Conservation (phyloP, 1,140 invertebrate genomes). For the Eupristina koningsbergeri region DNA sequence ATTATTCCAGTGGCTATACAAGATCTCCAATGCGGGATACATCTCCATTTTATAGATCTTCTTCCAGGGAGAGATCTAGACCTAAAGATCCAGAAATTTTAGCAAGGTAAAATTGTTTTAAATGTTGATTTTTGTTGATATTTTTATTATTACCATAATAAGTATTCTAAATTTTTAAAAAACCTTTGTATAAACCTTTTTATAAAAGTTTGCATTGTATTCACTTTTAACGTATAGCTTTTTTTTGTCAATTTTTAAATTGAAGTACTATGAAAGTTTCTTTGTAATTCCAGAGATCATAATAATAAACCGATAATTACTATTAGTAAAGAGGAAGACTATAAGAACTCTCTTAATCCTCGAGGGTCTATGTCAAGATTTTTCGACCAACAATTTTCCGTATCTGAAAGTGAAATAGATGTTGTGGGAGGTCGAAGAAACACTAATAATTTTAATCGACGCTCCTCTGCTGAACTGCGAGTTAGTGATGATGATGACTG, state of each 20-base stretch:
- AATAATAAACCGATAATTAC: slow-evolving; percentile 36
- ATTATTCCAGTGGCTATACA: slow-evolving; percentile 35
- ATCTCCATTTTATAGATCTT: slow-evolving; percentile 5
- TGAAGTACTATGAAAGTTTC: neutral
- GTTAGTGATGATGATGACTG: slow-evolving; percentile 69
- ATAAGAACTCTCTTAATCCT: slow-evolving; percentile 47
- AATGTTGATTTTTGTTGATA: neutral
- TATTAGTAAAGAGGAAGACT: slow-evolving; percentile 55
- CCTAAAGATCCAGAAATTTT: slow-evolving; percentile 27
- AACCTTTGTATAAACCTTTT: neutral
- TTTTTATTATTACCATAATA: neutral
- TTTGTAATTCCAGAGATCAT: slow-evolving; percentile 35
- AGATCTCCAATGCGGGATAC: slow-evolving; percentile 49
- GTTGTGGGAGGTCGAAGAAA: neutral
- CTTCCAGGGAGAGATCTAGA: slow-evolving; percentile 34
- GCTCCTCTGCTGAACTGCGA: slow-evolving; percentile 53
- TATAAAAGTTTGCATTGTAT: neutral
- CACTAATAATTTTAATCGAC: slow-evolving; percentile 35
- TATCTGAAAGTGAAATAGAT: slow-evolving; percentile 66
- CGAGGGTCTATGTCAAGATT: slow-evolving; percentile 53
- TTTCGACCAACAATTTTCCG: slow-evolving; percentile 52
- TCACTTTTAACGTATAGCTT: no score
- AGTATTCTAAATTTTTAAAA: neutral
- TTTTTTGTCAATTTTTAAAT: no score
- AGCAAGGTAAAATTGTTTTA: neutral